Base-by-base conservation (phyloP, 1,140 invertebrate genomes). In the Cyclargus thomasi region DNA sequence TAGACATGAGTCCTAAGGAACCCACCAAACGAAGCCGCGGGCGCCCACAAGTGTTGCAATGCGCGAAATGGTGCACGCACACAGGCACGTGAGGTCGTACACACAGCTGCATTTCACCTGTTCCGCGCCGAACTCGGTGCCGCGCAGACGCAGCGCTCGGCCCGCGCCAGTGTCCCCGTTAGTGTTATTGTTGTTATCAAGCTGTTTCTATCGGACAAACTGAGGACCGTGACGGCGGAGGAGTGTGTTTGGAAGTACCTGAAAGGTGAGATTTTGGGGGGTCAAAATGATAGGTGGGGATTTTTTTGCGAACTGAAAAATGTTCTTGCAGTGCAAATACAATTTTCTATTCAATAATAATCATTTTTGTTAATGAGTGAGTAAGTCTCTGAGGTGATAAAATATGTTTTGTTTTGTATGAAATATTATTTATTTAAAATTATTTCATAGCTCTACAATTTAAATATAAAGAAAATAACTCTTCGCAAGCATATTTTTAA, bases 31-130 rank as follows among this genome's bases (percentile, higher is more conserved):
- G 86, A 87, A 88, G 86, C 84, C 81, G 78, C 70, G 75, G 72
- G 71, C 83, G 84, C 82, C 80, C 85, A 29, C 29, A 29, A 29
- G 29, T 29, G 1, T 29, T 29, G 2, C 29, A 29, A 29, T 29
- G 84, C 80, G 76, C 80, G 81, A 86, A 86, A 85, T 89, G 76
- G 86, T 88, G 64, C 84, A 90, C 85, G 55, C 86, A 83, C 81
- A 86, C 84, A 79, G 23, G 68, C 65, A 65, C 36, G 29, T 81
- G 81, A 64, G 67, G 76, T 71, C 77, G 77, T 80, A 80, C 82
- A 82, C 77, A 86, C 83, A 79, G 79, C 80, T 80, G 82, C 83
- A 81, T 86, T 87, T 86, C 86, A 89, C 85, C 86, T 89, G 86
- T 86, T 80, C 78, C 79, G 82, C 85, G 80, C 29, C 29, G 29